Evolutionary conservation across 2,888 invertebrate genomes (phyloP).

Genomic region (Oligia fasciuncula): DNA sequence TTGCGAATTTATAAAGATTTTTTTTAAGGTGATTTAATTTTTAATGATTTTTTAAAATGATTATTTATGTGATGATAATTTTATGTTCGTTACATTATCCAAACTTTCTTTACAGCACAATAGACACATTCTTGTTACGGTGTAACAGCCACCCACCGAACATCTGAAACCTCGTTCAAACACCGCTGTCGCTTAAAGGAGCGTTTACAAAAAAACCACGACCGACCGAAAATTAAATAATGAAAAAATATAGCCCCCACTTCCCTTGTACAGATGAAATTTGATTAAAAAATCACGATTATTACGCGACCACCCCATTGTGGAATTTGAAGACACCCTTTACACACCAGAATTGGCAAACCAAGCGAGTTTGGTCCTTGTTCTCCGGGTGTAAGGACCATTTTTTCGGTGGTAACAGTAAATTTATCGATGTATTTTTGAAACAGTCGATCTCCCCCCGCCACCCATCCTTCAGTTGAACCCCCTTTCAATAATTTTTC

Average conservation of each 20-base stretch:
- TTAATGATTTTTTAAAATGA: too few relatives aligned
- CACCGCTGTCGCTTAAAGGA: slow-evolving; percentile 86
- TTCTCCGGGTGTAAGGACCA: slow-evolving; percentile 41
- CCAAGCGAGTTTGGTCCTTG: slow-evolving; percentile 64
- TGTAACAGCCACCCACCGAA: slow-evolving; percentile 73
- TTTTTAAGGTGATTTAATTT: too few relatives aligned
- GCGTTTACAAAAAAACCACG: slow-evolving; percentile 81
- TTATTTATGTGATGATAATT: too few relatives aligned
- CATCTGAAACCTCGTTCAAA: slow-evolving; percentile 85
- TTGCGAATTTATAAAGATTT: too few relatives aligned
- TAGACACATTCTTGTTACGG: slow-evolving; percentile 50
- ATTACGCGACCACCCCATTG: slow-evolving; percentile 86
- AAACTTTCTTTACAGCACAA: background rate
- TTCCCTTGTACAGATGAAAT: slow-evolving; percentile 90
- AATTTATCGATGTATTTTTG: slow-evolving; percentile 76
- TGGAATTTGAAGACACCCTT: slow-evolving; percentile 75
- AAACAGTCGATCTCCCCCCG: slow-evolving; percentile 84
- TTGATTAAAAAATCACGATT: slow-evolving; percentile 91
- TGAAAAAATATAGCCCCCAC: slow-evolving; percentile 90
- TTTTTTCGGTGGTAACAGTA: slow-evolving; percentile 59
- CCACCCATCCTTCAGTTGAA: slow-evolving; percentile 76
- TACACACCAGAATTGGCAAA: slow-evolving; percentile 40
- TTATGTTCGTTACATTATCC: background rate
- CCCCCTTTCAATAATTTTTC: slow-evolving; percentile 90
- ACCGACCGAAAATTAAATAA: slow-evolving; percentile 89